A percentile compares a stretch with the other conserved stretches of the same genome.
Evolutionary conservation across 2,113 vertebrate genomes (phyloP).

Genomic region (Anoura caudifer): DNA sequence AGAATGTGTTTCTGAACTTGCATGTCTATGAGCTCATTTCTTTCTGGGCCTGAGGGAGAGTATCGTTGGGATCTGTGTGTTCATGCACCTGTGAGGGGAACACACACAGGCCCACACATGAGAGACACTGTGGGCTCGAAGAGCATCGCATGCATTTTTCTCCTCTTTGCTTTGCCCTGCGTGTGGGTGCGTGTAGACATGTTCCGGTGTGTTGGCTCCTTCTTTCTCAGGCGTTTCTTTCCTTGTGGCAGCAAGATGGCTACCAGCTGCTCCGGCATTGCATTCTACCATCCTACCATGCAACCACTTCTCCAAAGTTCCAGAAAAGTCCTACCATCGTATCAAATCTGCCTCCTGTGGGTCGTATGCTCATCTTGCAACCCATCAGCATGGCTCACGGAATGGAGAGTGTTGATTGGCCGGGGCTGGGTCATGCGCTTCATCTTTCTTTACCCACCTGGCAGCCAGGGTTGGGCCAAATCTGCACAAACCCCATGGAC

Average conservation of each 20-base stretch:
- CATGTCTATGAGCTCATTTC: not conserved
- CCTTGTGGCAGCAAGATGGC: not conserved
- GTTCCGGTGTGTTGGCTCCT: not conserved
- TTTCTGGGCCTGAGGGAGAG: not conserved
- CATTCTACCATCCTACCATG: not conserved
- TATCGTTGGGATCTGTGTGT: not conserved
- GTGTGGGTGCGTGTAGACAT: not conserved
- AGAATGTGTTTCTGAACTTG: not conserved
- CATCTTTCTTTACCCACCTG: not conserved
- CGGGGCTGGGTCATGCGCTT: not conserved
- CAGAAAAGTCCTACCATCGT: not conserved
- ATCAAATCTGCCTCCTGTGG: not conserved
- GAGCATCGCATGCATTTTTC: not conserved
- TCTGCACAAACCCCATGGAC: accelerated
- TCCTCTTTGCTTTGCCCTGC: not conserved
- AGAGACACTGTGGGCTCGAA: not conserved
- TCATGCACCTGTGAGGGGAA: not conserved
- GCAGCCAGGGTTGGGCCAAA: not conserved
- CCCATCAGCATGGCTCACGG: not conserved
- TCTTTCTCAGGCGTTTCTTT: not conserved
- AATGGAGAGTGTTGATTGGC: not conserved
- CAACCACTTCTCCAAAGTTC: not conserved
- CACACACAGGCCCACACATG: not conserved
- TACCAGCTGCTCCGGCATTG: not conserved
- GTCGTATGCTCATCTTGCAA: not conserved